Evolutionary conservation across 2,797 vertebrate genomes (phyloP).

Genomic region (Gallinago stenura): DNA sequence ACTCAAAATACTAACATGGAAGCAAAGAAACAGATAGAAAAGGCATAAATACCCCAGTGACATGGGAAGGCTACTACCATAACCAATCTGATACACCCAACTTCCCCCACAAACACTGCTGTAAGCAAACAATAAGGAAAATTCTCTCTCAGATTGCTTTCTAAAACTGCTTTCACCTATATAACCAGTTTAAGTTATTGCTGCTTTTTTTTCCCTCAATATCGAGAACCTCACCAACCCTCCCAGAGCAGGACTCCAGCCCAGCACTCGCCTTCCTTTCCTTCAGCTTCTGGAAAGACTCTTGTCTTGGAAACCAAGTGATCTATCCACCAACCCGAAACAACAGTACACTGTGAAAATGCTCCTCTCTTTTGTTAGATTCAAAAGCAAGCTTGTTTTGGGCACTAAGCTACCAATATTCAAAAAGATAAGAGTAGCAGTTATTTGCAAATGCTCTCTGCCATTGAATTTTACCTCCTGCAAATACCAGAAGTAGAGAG

Average conservation of each 20-base stretch:
- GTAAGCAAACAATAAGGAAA: neutral
- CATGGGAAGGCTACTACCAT: neutral
- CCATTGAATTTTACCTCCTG: neutral
- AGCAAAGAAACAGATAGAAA: neutral
- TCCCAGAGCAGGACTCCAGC: neutral
- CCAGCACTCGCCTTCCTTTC: neutral
- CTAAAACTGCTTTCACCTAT: neutral
- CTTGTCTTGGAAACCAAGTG: neutral
- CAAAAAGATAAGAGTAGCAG: neutral
- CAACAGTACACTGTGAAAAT: fast-evolving
- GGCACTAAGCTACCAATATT: neutral
- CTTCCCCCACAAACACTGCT: neutral
- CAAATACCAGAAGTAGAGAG: neutral
- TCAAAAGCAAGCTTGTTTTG: neutral
- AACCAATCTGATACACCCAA: neutral
- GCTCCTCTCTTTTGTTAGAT: neutral
- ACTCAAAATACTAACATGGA: neutral
- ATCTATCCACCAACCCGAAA: neutral
- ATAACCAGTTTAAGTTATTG: neutral
- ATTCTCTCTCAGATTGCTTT: neutral
- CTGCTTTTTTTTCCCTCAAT: neutral
- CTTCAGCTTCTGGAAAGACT: neutral
- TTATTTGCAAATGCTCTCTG: neutral
- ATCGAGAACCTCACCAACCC: neutral
- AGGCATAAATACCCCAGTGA: neutral